These are phyloP conservation scores for Origma solitaria DNA, from an alignment of 2,113 vertebrate species.

Conservation along the genomic window DNA sequence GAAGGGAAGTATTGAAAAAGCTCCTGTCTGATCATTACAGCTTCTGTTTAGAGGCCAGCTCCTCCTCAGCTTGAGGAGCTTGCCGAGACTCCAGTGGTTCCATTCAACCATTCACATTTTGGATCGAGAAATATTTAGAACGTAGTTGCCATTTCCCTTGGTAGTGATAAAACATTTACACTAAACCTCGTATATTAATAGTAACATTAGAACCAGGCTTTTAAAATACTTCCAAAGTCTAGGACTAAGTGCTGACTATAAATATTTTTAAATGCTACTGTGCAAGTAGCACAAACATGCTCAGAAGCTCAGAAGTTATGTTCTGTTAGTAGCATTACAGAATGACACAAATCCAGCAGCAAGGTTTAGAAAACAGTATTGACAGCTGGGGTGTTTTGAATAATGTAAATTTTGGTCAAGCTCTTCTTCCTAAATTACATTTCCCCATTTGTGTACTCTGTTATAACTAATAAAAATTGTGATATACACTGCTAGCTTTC, in stretches of 20 bases:
- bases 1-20: background rate
- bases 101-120: background rate
- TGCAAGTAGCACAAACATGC: background rate
- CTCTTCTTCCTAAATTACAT: background rate
- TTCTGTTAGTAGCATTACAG: background rate
- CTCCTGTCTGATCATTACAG: background rate
- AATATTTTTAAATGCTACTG: background rate
- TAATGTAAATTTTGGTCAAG: background rate
- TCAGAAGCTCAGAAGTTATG: background rate
- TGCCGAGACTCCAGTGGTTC: background rate
- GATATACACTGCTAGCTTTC: background rate
- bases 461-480: background rate
- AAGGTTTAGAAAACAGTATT: background rate
- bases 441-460: background rate
- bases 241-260: background rate
- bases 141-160: background rate
- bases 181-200: background rate
- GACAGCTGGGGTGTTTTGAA: background rate
- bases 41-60: background rate
- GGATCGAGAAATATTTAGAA: background rate
- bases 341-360: background rate
- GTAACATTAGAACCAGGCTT: background rate
- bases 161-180: slow-evolving; percentile 7
- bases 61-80: background rate
- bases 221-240: background rate